A percentile compares a stretch with the other conserved stretches of the same genome.
Conservation (phyloP, 2,113 vertebrate species). For the Oreotrochilus melanogaster region DNA sequence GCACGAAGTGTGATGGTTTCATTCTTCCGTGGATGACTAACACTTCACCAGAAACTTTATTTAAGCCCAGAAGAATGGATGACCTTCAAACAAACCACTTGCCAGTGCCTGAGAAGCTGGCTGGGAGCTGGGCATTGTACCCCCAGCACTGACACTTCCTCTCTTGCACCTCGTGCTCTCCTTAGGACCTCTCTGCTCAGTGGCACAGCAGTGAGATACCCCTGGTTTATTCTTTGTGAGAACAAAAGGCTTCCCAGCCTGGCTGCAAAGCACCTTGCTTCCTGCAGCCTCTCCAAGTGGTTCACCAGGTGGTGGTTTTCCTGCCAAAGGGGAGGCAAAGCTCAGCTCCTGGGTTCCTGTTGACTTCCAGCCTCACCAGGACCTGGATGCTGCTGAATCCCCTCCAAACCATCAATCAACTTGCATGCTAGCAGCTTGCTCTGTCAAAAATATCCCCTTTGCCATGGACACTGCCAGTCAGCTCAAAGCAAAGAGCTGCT, state of each 20-base stretch:
- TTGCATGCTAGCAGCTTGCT: not conserved
- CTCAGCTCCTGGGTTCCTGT: slow-evolving; percentile 3
- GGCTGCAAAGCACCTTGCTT: not conserved
- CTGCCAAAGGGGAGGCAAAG: slow-evolving; percentile 14
- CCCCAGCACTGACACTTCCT: not conserved
- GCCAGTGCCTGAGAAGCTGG: not conserved
- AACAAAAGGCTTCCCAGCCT: not conserved
- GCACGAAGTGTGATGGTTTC: not conserved
- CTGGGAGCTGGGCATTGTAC: not conserved
- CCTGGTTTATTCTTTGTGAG: not conserved
- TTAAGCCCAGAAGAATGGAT: slow-evolving; percentile 28
- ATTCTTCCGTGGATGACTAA: slow-evolving; percentile 25
- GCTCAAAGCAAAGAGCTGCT: not conserved
- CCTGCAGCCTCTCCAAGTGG: not conserved
- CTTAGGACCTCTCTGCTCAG: not conserved
- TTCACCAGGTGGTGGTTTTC: slow-evolving; percentile 1
- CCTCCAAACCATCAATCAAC: not conserved
- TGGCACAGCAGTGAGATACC: not conserved
- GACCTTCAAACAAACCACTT: slow-evolving; percentile 10
- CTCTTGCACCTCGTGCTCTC: not conserved
- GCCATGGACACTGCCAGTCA: not conserved
- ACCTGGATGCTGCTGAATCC: not conserved
- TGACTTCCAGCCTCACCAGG: not conserved
- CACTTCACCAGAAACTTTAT: not conserved
- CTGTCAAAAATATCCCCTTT: not conserved